Evolutionary conservation across 2,888 invertebrate genomes (phyloP).

Genomic region (Sicus ferrugineus): DNA sequence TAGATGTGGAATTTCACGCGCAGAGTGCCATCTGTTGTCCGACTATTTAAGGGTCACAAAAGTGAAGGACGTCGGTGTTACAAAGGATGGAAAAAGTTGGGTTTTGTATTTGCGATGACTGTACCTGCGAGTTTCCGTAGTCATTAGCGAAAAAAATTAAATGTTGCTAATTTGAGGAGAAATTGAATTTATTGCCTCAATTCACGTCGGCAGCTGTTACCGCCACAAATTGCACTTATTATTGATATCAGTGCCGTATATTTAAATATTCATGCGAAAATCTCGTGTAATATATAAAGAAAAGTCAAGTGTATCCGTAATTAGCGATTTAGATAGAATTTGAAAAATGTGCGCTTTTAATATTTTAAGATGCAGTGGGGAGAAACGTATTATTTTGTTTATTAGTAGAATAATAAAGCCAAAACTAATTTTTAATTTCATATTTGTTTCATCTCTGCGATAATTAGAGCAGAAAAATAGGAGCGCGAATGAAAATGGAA

Average conservation of each 20-base stretch:
- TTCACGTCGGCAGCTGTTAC: not conserved
- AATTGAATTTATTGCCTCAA: not conserved
- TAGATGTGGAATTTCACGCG: not conserved
- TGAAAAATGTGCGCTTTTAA: slow-evolving; percentile 3
- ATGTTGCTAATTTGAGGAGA: not conserved
- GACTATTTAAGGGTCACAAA: not conserved
- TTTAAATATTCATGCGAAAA: no score
- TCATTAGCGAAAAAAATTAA: not conserved
- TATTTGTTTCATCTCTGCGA: not conserved
- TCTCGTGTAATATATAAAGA: not conserved
- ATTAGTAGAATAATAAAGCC: slow-evolving; percentile 10
- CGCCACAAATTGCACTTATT: not conserved
- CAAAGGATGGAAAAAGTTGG: no score
- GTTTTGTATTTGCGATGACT: not conserved
- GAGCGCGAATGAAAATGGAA: not conserved
- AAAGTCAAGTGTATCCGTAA: no score
- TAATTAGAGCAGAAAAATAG: not conserved
- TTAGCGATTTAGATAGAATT: not conserved
- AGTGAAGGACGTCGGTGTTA: not conserved
- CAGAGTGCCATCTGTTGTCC: slow-evolving; percentile 17
- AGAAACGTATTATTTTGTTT: slow-evolving; percentile 17
- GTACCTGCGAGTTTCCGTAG: not conserved
- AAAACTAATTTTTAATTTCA: slow-evolving; percentile 11
- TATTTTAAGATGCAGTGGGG: not conserved
- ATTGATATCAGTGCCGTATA: not conserved